Evolutionary conservation across 2,888 invertebrate species (phyloP).

Genomic region (Nycteola revayana): DNA sequence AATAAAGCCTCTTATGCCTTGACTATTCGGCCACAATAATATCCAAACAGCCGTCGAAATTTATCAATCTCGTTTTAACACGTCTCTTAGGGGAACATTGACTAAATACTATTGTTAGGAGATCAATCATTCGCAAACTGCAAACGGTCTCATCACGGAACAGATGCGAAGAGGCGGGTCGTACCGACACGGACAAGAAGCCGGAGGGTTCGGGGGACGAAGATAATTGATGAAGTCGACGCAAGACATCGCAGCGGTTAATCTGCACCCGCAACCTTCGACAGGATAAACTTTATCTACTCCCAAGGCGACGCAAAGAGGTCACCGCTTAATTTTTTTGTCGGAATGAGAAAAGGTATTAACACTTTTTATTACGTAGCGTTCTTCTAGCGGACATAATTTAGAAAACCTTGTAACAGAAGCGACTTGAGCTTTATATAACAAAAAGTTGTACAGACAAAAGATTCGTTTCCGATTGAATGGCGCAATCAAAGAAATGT

Average conservation of each 20-base stretch:
- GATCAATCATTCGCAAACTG: constrained; percentile 43
- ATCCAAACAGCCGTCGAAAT: no score
- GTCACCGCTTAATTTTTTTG: constrained; percentile 40
- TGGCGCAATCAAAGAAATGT: no score
- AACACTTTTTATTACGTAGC: constrained; percentile 24
- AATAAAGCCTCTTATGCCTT: no score
- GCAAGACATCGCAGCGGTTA: constrained; percentile 53
- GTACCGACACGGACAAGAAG: constrained; percentile 32
- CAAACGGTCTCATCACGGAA: constrained; percentile 31
- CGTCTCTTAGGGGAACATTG: no score
- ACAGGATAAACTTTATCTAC: constrained; percentile 55
- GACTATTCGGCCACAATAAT: no score
- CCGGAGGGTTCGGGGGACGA: constrained; percentile 26
- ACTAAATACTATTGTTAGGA: constrained; percentile 28
- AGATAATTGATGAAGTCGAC: constrained; percentile 71
- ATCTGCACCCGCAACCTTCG: constrained; percentile 53
- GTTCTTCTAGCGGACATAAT: constrained; percentile 9
- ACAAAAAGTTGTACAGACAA: no score
- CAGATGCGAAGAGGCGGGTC: constrained; percentile 44
- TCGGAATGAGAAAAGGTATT: constrained; percentile 28
- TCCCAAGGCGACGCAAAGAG: constrained; percentile 35
- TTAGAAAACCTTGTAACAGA: neutral
- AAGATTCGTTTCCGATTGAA: no score
- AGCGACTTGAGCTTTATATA: neutral
- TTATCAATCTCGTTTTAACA: no score